Base-by-base conservation (phyloP, 2,888 invertebrate genomes). In the Oegoconia quadripuncta region DNA sequence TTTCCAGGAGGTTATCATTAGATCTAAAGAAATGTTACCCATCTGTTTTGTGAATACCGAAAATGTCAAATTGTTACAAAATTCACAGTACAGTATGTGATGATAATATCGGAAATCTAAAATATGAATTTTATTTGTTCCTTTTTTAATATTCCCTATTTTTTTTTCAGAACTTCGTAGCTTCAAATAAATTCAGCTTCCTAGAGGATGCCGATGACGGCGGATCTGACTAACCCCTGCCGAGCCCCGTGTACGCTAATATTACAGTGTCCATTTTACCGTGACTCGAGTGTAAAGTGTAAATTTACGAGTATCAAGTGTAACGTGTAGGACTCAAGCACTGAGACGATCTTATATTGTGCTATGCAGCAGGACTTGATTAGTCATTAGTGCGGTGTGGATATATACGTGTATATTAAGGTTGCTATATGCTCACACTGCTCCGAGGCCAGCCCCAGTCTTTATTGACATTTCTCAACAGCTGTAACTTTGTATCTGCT, bases 171-270 rank as follows among this genome's bases (percentile, higher is more conserved):
- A 92, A 92, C 82, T 92, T 93, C 66, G 91, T 91, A 72, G 92
- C 91, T 66, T 91, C 92, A 66, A 95, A 94, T 75, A 93, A 93
- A 89, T 95, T 92, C 89, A 91, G 91, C 76, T 91, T 91, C 82
- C 83, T 92, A 65, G 91, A 92, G 65, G 91, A 91, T 69, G 92
- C 91, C 58, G 92, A 89, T 66, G 88, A 88, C 59, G 89, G 75
- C 60, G 83, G 61, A 22, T 84, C 81, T 41, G 86, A 87, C 43
- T 87, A 86, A 67, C 68, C 56, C 60, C 42, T 42, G 46, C 52
- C 48, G 41, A 42, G 41, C 46, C 44, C 51, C 46, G 48, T 56
- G 62, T 54, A 62, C 59, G 66, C 66, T 65, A 58, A 37, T 41
- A 64, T 59, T 62, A 60, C 64, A 69, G 74, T 71, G 75, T 65